Conservation (phyloP, 2,888 invertebrate species). For the Drosophila pseudotalamancana region DNA sequence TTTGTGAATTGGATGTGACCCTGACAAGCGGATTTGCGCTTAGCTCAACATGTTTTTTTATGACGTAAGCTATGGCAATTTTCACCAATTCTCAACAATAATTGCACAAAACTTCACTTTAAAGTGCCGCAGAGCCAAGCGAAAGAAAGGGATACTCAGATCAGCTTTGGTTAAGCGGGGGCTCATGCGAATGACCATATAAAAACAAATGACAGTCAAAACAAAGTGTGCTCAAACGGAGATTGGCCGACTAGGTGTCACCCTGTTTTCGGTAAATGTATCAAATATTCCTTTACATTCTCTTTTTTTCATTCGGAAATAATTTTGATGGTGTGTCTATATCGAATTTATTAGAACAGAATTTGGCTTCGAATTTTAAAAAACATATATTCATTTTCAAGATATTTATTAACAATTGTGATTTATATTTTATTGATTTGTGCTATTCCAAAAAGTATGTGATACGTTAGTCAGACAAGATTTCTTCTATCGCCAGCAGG, state of each 20-base stretch:
- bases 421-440: too few species aligned
- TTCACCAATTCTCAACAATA: constrained; percentile 27
- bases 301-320: too few species aligned
- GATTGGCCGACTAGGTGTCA: not conserved
- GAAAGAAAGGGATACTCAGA: constrained; percentile 28
- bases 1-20: constrained; percentile 32
- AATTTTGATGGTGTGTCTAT: too few species aligned
- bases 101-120: constrained; percentile 14
- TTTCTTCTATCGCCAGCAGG: too few species aligned
- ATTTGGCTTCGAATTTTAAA: too few species aligned
- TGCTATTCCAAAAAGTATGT: too few species aligned
- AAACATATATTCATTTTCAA: too few species aligned
- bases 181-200: constrained; percentile 59
- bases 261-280: too few species aligned
- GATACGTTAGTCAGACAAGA: too few species aligned
- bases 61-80: constrained; percentile 46
- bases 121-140: constrained; percentile 8
- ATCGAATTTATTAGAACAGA: too few species aligned
- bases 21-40: constrained; percentile 64
- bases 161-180: constrained; percentile 3
- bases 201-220: constrained; percentile 61
- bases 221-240: not conserved
- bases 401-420: too few species aligned
- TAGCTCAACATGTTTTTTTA: constrained; percentile 29
- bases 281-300: too few species aligned